Percentiles rank a stretch among this genome's conserved stretches.
phyloP scores from a whole-genome alignment of 92 coral and sea anemone genomes.

The Phymanthus crucifer region DNA sequence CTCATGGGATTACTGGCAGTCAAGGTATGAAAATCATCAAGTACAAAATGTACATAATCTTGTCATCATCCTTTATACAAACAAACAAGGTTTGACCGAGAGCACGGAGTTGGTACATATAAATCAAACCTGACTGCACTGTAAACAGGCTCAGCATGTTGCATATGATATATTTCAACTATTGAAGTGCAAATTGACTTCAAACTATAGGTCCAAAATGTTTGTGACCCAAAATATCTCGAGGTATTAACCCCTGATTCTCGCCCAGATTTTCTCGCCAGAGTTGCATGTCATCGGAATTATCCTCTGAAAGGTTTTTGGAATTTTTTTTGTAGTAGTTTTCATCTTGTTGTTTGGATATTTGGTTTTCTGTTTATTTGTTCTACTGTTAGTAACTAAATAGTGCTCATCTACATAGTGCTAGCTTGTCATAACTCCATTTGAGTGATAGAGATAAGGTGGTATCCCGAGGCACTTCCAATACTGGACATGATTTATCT shows the following conservation, averaged over 20 bases:
- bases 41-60: neutral
- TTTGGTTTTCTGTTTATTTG: too few species aligned
- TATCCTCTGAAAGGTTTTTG: neutral
- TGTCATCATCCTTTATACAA: neutral
- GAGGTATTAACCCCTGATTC: neutral
- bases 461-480: neutral
- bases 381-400: neutral
- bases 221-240: too few species aligned
- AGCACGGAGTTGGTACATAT: neutral
- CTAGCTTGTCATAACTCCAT: neutral
- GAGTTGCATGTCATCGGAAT: neutral
- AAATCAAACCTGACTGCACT: neutral
- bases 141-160: neutral
- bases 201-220: neutral
- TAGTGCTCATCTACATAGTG: neutral
- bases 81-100: neutral
- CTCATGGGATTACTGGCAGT: neutral
- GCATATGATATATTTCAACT: neutral
- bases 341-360: too few species aligned
- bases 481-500: neutral
- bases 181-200: neutral
- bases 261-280: too few species aligned
- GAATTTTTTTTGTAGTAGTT: too few species aligned
- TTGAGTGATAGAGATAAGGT: neutral
- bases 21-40: neutral